Evolutionary conservation across 2,888 invertebrate genomes (phyloP).

Genomic region (Heliconius cydno): DNA sequence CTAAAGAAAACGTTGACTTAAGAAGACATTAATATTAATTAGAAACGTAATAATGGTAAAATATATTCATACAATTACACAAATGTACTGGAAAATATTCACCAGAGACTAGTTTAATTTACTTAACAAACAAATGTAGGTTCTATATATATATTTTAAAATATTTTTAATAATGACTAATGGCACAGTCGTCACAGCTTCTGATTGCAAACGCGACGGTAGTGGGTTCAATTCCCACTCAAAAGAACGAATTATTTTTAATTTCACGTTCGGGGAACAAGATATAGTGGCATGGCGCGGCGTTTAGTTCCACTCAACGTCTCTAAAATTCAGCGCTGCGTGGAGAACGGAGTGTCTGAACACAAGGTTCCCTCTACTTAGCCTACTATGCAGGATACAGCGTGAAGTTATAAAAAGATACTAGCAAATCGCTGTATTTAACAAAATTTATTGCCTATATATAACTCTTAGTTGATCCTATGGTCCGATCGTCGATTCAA

Average conservation of each 20-base stretch:
- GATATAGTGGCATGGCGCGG: too few species aligned
- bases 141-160: neutral
- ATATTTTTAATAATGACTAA: neutral
- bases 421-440: slow-evolving; percentile 2
- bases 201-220: too few species aligned
- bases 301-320: neutral
- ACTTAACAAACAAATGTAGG: too few species aligned
- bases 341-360: neutral
- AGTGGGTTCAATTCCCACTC: too few species aligned
- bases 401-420: neutral
- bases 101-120: neutral
- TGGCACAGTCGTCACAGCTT: too few species aligned
- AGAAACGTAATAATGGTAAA: neutral
- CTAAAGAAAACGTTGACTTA: neutral
- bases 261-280: too few species aligned
- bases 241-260: too few species aligned
- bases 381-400: too few species aligned
- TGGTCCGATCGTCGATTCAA: slow-evolving; percentile 3
- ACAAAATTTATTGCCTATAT: slow-evolving; percentile 13
- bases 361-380: neutral
- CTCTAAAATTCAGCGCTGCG: neutral
- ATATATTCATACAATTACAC: neutral
- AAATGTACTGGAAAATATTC: neutral
- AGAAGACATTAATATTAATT: slow-evolving; percentile 8
- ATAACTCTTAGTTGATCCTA: slow-evolving; percentile 13